Conservation (phyloP, 2,113 vertebrate species). For the Puntigrus tetrazona region DNA sequence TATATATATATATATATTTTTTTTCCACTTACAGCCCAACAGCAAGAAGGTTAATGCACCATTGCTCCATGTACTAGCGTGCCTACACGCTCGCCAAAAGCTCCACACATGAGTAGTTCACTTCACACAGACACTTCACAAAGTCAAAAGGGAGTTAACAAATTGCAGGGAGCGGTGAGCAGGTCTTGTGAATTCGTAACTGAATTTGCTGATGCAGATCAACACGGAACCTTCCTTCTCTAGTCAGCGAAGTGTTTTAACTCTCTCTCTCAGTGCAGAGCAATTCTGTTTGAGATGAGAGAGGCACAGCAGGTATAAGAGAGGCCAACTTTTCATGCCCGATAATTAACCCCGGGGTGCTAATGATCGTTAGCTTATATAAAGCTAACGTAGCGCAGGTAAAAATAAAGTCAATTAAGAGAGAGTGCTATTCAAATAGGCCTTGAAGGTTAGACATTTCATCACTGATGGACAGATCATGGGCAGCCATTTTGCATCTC, state of each 20-base stretch:
- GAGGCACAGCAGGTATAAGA: neutral
- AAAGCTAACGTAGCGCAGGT: slow-evolving; percentile 35
- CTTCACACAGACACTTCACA: slow-evolving; percentile 31
- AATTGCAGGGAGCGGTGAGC: neutral
- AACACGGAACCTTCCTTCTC: neutral
- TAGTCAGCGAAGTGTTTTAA: neutral
- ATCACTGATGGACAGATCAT: neutral
- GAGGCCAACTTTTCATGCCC: neutral
- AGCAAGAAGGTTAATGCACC: slow-evolving; percentile 36
- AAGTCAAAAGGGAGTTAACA: slow-evolving; percentile 38
- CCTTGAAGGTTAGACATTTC: neutral
- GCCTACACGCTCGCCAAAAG: slow-evolving; percentile 3
- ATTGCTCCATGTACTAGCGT: slow-evolving; percentile 23
- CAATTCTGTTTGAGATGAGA: slow-evolving; percentile 17
- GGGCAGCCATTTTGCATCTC: neutral
- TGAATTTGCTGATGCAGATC: slow-evolving; percentile 9
- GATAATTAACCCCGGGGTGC: slow-evolving; percentile 23
- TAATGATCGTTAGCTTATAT: slow-evolving; percentile 38
- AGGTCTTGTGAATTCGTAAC: slow-evolving; percentile 3
- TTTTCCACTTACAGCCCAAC: neutral
- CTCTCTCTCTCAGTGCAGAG: neutral
- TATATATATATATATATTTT: too few relatives aligned
- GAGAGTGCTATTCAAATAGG: neutral
- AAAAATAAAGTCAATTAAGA: slow-evolving; percentile 33
- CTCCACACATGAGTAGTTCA: slow-evolving; percentile 1